Evolutionary conservation across 1,140 invertebrate genomes (phyloP).

Genomic region (Eurytemora carolleeae): DNA sequence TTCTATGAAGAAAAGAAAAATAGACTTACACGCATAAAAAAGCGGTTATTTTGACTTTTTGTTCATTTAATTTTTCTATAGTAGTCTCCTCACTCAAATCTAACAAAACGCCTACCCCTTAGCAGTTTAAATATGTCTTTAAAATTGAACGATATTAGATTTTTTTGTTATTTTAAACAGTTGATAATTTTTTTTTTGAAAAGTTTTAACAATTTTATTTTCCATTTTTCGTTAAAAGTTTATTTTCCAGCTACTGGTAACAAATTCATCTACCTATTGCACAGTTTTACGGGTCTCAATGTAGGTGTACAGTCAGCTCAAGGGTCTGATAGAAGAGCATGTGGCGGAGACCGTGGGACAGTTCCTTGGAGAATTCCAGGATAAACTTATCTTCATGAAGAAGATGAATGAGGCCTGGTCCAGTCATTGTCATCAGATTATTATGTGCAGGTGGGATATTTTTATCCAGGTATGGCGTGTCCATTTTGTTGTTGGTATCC

Average conservation of each 20-base stretch:
- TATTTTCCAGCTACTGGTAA: conserved; percentile 5
- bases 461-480: too few species aligned
- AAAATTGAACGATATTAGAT: background rate
- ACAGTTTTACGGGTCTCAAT: too few species aligned
- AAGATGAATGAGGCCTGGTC: conserved; percentile 88
- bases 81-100: background rate
- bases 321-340: conserved; percentile 57
- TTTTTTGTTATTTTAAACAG: background rate
- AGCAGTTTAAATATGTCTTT: background rate
- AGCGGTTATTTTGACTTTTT: too few species aligned
- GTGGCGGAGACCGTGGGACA: conserved; percentile 73
- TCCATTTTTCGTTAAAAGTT: too few species aligned
- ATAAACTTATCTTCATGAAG: conserved; percentile 74
- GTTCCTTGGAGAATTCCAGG: conserved; percentile 70
- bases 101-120: background rate
- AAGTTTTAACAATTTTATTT: background rate
- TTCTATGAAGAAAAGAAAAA: background rate
- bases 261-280: too few species aligned
- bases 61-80: background rate
- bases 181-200: background rate
- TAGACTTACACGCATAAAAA: too few species aligned
- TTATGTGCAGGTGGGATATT: conserved; percentile 78
- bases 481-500: too few species aligned
- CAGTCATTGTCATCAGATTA: conserved; percentile 89
- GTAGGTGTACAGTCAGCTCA: conserved; percentile 16